Evolutionary conservation across 2,888 invertebrate genomes (phyloP).

Genomic region (Ariolimax columbianus): DNA sequence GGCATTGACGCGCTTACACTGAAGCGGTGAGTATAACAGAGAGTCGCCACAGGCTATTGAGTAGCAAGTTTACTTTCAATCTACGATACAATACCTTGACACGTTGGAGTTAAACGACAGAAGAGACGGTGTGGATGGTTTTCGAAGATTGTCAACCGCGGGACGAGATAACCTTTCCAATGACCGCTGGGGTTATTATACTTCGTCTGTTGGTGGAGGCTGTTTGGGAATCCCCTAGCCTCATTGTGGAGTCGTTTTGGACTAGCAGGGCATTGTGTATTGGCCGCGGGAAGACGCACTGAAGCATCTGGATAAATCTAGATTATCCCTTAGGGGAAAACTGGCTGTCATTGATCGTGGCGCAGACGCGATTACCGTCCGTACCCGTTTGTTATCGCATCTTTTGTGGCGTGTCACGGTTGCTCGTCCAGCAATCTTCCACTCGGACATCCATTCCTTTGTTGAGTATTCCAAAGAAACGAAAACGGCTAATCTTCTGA

Average conservation of each 20-base stretch:
- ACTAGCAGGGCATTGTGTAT: neutral
- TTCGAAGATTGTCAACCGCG: neutral
- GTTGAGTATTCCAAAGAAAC: neutral
- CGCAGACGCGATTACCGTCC: neutral
- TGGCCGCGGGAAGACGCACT: neutral
- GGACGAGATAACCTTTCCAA: neutral
- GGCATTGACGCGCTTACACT: too few species aligned
- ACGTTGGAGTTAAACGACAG: slow-evolving; percentile 8
- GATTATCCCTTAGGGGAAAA: slow-evolving; percentile 17
- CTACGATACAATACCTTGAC: neutral
- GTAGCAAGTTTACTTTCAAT: slow-evolving; percentile 9
- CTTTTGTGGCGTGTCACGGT: slow-evolving; percentile 13
- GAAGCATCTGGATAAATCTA: neutral
- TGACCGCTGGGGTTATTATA: neutral
- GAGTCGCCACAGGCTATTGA: neutral
- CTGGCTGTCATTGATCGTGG: neutral
- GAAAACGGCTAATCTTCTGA: slow-evolving; percentile 13
- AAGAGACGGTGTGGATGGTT: neutral
- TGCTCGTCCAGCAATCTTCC: neutral
- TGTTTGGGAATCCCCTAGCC: too few species aligned
- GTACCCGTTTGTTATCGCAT: slow-evolving; percentile 13
- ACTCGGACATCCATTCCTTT: neutral
- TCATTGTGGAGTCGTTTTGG: slow-evolving; percentile 1
- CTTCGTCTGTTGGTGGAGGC: neutral
- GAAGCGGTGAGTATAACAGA: too few species aligned